Percentiles rank a stretch among this genome's conserved stretches.
phyloP scores from a whole-genome alignment of 2,797 vertebrate species.

The Hemibagrus guttatus region DNA sequence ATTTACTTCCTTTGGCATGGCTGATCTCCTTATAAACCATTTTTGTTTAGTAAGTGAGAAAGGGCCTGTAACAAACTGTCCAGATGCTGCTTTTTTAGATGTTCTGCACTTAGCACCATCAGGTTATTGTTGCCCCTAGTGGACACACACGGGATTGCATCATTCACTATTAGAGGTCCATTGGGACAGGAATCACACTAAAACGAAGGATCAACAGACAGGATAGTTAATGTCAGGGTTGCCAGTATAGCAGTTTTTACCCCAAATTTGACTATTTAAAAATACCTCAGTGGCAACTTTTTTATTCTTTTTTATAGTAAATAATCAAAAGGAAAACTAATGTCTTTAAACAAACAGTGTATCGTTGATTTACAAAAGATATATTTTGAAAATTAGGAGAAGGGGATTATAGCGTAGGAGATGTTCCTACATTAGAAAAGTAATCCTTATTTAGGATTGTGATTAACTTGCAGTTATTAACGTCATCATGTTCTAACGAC shows the following conservation, averaged over 20 bases:
- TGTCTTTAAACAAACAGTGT: background rate
- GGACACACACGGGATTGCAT: background rate
- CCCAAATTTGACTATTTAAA: background rate
- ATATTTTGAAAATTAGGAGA: background rate
- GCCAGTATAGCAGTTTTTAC: background rate
- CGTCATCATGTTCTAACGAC: background rate
- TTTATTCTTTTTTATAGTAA: background rate
- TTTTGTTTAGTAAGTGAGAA: background rate
- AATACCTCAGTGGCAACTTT: too few relatives aligned
- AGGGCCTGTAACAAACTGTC: background rate
- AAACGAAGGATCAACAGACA: background rate
- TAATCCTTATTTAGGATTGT: too few relatives aligned
- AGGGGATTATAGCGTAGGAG: background rate
- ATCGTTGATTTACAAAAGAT: background rate
- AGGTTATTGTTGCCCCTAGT: background rate
- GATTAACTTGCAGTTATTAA: background rate
- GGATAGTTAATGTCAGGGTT: background rate
- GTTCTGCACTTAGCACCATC: too few relatives aligned
- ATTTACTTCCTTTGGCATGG: background rate
- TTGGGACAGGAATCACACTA: background rate
- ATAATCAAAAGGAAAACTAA: background rate
- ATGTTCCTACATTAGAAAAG: background rate
- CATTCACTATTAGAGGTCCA: background rate
- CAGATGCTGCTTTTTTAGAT: background rate
- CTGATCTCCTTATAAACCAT: background rate